Percentiles rank a stretch among this genome's conserved stretches.
phyloP scores from a whole-genome alignment of 2,113 vertebrate species.

The Raphicerus campestris region DNA sequence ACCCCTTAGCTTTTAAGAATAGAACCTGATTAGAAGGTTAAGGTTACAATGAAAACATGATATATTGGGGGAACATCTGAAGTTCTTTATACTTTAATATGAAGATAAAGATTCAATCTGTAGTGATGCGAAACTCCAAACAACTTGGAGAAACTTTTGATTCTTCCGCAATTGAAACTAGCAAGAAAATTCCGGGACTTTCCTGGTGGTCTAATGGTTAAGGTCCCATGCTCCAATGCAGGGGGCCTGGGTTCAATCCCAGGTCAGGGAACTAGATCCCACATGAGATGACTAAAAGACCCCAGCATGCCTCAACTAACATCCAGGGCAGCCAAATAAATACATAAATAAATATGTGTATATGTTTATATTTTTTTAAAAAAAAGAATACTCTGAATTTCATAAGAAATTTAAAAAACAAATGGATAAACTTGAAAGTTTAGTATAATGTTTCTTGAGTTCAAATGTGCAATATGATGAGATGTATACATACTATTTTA shows the following conservation, averaged over 20 bases:
- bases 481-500: not conserved
- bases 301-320: not conserved
- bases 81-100: not conserved
- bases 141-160: not conserved
- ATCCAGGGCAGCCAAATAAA: not conserved
- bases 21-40: not conserved
- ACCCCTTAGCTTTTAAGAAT: constrained; percentile 6
- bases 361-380: not conserved
- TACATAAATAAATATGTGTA: not conserved
- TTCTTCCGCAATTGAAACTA: not conserved
- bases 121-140: not conserved
- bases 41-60: not conserved
- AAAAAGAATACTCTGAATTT: not conserved
- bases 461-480: not conserved
- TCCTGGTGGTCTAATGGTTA: not conserved
- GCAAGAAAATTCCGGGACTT: not conserved
- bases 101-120: not conserved
- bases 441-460: not conserved
- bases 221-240: not conserved
- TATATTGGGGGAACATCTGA: not conserved
- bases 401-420: not conserved
- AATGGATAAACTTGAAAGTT: not conserved
- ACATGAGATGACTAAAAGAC: not conserved
- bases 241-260: not conserved
- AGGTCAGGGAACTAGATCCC: not conserved